Base-by-base conservation (phyloP, 2,888 invertebrate species). In the Mongoloraphidia duomilia region DNA sequence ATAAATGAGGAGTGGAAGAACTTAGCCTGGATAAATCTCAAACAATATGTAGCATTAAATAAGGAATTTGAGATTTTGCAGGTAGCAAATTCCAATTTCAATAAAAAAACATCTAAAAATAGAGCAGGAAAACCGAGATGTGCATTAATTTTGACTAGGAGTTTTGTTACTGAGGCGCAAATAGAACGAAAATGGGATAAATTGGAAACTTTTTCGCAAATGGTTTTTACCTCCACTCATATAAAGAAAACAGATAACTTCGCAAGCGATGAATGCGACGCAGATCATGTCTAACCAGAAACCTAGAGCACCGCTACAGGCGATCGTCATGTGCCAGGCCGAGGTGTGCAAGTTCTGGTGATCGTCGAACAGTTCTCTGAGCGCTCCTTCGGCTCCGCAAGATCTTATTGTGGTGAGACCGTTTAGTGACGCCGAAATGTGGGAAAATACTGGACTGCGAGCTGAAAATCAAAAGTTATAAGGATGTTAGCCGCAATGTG, bases 401-500 rank as follows among this genome's bases (percentile, higher is more conserved):
- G 72, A 70, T 46, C 73, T 61, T 10, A 76, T 69, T 2, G 72
- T 68, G 42, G 70, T 63, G 8, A 75, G 62, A 8, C 75, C 75
- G 51, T 70, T 62, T 38, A 75, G 59, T 1, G 71, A 67, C 39
- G 72, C 64, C 50, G 69, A 69, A 33, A 76, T 64, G 60, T 74
- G 70, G 8, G 71, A 66, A 57, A 68, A 72, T 9, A 72, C 65
- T 2, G 73, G 73, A 53, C 70, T 69, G 38, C 70, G 63, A 26
- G 68, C 71, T 72, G 41, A n/a, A 45, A 26, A 26, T 17, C 17
- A 26, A 26, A 26, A 6, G 6, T 26, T 26, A 6, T 26, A 26
- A n/a, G n/a, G n/a, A n/a, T n/a, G n/a, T n/a, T n/a, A n/a, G n/a
- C n/a, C n/a, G n/a, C n/a, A n/a, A n/a, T n/a, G n/a, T n/a, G n/a